Evolutionary conservation across 2,888 invertebrate species (phyloP).

Genomic region (Spicauda simplicius): DNA sequence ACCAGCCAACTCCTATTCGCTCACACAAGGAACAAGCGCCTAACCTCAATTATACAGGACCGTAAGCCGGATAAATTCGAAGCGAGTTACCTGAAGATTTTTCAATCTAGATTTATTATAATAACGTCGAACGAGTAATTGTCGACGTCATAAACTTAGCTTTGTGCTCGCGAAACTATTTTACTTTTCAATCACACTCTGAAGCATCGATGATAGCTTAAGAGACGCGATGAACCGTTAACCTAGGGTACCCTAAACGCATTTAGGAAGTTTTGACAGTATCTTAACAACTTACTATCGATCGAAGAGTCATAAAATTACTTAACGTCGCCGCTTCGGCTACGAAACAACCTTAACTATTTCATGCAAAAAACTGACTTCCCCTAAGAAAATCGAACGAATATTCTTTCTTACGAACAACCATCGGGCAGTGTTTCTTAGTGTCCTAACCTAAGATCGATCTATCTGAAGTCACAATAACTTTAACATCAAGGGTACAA

Average conservation of each 20-base stretch:
- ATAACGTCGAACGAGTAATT: conserved; percentile 2
- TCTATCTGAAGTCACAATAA: conserved; percentile 27
- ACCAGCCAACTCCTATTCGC: conserved; percentile 37
- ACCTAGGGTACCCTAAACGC: conserved; percentile 68
- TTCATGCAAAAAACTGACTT: conserved; percentile 22
- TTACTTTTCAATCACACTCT: conserved; percentile 36
- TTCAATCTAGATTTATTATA: conserved; percentile 10
- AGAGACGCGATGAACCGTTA: conserved; percentile 48
- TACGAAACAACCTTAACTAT: conserved; percentile 31
- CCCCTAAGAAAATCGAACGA: conserved; percentile 23
- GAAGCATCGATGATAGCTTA: background rate
- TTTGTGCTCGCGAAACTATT: conserved; percentile 35
- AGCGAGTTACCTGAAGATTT: conserved; percentile 25
- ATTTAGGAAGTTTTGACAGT: conserved; percentile 66
- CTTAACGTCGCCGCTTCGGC: conserved; percentile 49
- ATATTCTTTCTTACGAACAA: conserved; percentile 30
- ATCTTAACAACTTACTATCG: conserved; percentile 66
- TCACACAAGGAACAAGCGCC: conserved; percentile 51
- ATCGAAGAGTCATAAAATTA: conserved; percentile 62
- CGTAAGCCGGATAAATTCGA: conserved; percentile 29
- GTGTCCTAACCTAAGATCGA: conserved; percentile 27
- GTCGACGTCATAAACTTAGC: background rate
- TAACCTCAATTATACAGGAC: conserved; percentile 47
- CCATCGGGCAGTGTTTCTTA: conserved; percentile 33
- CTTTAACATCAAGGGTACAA: conserved; percentile 30